These are phyloP conservation scores for Paelopatides confundens DNA, from an alignment of 53 echinoderm and acorn worm genomes.

Conservation along the genomic window DNA sequence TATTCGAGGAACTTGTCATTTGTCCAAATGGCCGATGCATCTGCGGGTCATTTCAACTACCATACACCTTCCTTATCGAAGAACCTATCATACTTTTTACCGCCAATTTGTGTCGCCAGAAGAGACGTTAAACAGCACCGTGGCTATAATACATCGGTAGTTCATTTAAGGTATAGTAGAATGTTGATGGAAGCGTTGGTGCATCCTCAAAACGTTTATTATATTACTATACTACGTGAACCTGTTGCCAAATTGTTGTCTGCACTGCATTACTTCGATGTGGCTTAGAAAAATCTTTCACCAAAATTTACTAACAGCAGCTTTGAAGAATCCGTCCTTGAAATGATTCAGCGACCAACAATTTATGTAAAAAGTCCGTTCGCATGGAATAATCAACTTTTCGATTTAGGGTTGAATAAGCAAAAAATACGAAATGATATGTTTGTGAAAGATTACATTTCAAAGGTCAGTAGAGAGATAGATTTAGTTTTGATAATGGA, in stretches of 20 bases:
- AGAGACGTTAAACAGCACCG: conserved; percentile 31
- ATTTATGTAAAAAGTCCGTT: neutral
- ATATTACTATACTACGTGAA: conserved; percentile 69
- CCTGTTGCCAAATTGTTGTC: conserved; percentile 63
- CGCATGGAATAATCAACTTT: conserved; percentile 70
- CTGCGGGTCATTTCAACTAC: conserved; percentile 30
- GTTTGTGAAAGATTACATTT: conserved; percentile 45
- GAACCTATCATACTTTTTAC: conserved; percentile 12
- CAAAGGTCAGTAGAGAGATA: conserved; percentile 49
- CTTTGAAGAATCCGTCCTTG: conserved; percentile 12
- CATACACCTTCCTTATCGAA: neutral
- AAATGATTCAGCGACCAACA: neutral
- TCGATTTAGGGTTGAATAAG: conserved; percentile 68
- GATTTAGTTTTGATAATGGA: conserved; percentile 71
- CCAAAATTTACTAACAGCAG: neutral
- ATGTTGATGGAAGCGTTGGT: conserved; percentile 61
- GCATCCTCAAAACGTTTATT: conserved; percentile 39
- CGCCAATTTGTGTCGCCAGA: conserved; percentile 54
- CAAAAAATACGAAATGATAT: conserved; percentile 27
- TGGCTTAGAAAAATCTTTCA: conserved; percentile 25
- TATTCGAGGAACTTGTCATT: conserved; percentile 24
- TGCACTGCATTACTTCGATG: conserved; percentile 56
- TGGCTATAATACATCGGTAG: conserved; percentile 51
- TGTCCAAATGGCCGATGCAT: conserved; percentile 4
- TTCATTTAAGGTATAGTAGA: conserved; percentile 63